Evolutionary conservation across 2,888 invertebrate species (phyloP), one percentile per base, ranked within the genome.

Genomic region (Meandrusa payeni): DNA sequence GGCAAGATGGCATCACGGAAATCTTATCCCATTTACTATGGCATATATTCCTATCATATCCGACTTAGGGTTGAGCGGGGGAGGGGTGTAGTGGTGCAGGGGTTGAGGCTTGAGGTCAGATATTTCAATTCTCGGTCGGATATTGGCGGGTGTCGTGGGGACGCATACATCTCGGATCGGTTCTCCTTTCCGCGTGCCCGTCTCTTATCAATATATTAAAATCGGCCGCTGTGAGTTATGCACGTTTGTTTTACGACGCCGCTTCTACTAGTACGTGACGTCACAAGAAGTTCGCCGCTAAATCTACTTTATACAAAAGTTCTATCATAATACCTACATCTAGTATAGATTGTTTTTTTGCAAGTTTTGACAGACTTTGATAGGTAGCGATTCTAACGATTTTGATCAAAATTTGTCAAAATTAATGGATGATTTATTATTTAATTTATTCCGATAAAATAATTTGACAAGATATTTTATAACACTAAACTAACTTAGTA

Each of bases 111-210:
- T 46, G 69, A 64, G 85, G 85, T 85, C 81, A 85, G 85, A 86
- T 86, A 86, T 86, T 86, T 86, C 86, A 86, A 86, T 86, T 76
- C 76, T 76, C 71, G 64, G 71, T 77, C 86, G 86, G 85, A 86
- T 86, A 85, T 86, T 81, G 83, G 80, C 71, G 73, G 71, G 69
- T 54, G 64, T 64, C 80, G 82, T 81, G 85, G 79, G 76, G 79
- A 69, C 76, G 82, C 85, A 83, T 83, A 82, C 80, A 81, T 83
- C 80, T 79, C 56, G 57, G 69, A 71, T 67, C 69, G 69, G 64
- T 55, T 57, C 60, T 59, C 55, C 22, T 43, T 43, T 57, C 55
- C 57, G 57, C 57, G 56, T 54, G 61, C 59, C 65, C 65, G 65
- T 57, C 55, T 59, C 75, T 71, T 85, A 85, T 85, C 85, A 61